phyloP scores from a whole-genome alignment of 2,888 invertebrate species.

The Polia nebulosa region DNA sequence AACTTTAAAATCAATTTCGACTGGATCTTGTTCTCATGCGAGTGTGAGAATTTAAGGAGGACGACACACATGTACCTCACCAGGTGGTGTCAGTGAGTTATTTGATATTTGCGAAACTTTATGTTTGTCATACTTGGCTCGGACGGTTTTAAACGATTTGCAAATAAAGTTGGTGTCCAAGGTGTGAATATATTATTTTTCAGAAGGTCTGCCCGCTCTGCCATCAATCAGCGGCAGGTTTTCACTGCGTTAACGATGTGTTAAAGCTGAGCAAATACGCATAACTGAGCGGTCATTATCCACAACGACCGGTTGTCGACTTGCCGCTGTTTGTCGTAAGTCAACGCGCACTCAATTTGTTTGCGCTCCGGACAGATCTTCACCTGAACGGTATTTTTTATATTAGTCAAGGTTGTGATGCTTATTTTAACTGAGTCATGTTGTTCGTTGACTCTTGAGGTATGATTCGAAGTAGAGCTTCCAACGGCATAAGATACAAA shows the following conservation, averaged over 20 bases:
- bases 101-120: conserved; percentile 13
- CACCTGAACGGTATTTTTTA: conserved; percentile 11
- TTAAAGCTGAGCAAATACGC: conserved; percentile 55
- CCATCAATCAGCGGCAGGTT: conserved; percentile 44
- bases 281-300: conserved; percentile 44
- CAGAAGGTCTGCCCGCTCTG: conserved; percentile 12
- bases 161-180: conserved; percentile 30
- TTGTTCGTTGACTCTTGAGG: background rate
- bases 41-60: conserved; percentile 7
- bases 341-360: conserved; percentile 36
- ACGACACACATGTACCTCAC: background rate
- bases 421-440: conserved; percentile 19
- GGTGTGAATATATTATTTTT: conserved; percentile 27
- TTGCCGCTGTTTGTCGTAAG: conserved; percentile 31
- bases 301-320: conserved; percentile 36
- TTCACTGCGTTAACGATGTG: conserved; percentile 58
- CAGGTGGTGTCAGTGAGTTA: conserved; percentile 17
- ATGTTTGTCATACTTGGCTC: conserved; percentile 11
- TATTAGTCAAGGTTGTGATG: conserved; percentile 2
- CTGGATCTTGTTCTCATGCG: conserved; percentile 23
- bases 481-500: background rate
- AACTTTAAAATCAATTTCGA: conserved; percentile 13
- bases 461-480: background rate
- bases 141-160: conserved; percentile 26
- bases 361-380: conserved; percentile 14